phyloP scores from a whole-genome alignment of 2,113 vertebrate genomes.

The Pomatostomus ruficeps region DNA sequence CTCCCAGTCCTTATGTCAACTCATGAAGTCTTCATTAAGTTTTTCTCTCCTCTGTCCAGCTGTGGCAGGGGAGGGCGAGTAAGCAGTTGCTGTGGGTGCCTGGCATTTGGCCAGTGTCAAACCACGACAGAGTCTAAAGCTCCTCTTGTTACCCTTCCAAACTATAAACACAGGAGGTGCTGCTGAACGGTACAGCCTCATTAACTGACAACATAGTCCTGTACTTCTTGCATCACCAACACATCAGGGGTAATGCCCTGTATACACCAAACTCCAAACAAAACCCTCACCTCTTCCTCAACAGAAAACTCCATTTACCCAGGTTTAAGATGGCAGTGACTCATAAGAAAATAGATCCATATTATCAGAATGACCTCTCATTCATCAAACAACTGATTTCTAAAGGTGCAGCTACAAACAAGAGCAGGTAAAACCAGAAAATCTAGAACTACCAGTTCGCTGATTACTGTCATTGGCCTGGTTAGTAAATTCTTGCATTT shows the following conservation, averaged over 20 bases:
- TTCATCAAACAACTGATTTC: background rate
- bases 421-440: background rate
- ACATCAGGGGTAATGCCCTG: fast-evolving
- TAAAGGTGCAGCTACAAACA: background rate
- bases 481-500: background rate
- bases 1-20: background rate
- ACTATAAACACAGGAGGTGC: background rate
- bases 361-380: background rate
- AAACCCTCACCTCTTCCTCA: background rate
- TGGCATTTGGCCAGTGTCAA: background rate
- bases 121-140: background rate
- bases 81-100: background rate
- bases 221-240: background rate
- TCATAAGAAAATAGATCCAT: background rate
- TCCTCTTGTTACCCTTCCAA: background rate
- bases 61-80: background rate
- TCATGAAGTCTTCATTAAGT: background rate
- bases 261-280: background rate
- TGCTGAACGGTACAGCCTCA: background rate
- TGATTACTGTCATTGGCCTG: background rate
- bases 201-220: background rate
- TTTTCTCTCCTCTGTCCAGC: background rate
- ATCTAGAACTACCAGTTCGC: background rate
- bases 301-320: background rate
- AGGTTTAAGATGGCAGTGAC: background rate